Conservation (phyloP, 2,797 vertebrate genomes). For the Poeciliopsis presidionis region DNA sequence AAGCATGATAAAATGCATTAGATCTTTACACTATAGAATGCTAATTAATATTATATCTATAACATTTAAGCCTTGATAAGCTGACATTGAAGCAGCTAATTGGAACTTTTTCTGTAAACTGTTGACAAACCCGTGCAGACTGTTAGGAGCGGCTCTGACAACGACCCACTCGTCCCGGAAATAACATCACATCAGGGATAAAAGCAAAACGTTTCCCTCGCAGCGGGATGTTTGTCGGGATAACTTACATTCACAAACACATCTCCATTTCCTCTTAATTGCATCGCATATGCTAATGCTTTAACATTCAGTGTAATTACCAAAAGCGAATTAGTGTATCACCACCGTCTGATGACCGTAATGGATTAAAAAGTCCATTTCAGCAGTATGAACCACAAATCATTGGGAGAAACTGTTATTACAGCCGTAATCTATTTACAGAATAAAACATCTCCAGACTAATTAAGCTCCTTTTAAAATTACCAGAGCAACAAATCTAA, state of each 20-base stretch:
- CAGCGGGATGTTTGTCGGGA: constrained; percentile 5
- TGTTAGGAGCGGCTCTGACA: constrained; percentile 33
- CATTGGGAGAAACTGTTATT: constrained; percentile 3
- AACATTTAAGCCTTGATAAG: constrained; percentile 72
- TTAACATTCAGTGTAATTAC: neutral
- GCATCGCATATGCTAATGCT: constrained; percentile 21
- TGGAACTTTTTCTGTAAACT: constrained; percentile 65
- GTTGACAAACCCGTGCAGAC: constrained; percentile 64
- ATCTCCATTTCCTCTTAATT: constrained; percentile 11
- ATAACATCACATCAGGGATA: constrained; percentile 25
- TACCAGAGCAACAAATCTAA: constrained; percentile 1
- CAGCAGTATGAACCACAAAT: constrained; percentile 5
- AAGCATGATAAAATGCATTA: constrained; percentile 59
- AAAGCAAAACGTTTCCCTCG: neutral
- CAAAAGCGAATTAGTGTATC: constrained; percentile 17
- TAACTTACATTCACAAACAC: constrained; percentile 20
- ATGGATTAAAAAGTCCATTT: constrained; percentile 16
- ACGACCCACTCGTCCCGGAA: constrained; percentile 36
- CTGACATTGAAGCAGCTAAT: constrained; percentile 59
- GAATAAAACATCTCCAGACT: neutral
- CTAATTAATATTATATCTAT: constrained; percentile 58
- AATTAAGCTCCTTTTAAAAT: constrained; percentile 16
- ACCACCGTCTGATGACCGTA: constrained; percentile 9
- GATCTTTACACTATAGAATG: constrained; percentile 62
- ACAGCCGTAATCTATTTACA: constrained; percentile 15